Evolutionary conservation across 2,113 vertebrate genomes (phyloP).

Genomic region (Nansenia antarctica): DNA sequence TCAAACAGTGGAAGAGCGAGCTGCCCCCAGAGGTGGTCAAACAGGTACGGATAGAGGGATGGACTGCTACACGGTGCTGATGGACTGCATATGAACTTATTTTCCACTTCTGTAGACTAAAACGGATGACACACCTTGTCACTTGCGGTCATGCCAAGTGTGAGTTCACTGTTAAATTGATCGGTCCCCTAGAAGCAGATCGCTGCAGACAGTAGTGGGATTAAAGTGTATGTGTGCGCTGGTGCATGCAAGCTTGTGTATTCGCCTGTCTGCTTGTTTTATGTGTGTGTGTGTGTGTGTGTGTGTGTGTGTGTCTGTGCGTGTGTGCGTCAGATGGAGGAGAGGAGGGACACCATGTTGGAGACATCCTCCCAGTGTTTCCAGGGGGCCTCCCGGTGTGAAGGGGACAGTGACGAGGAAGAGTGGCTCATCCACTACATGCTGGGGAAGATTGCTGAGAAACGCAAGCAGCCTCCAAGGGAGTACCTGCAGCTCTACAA

Average conservation of each 20-base stretch:
- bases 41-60: slow-evolving; percentile 76
- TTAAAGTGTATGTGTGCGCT: slow-evolving; percentile 7
- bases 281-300: too few relatives aligned
- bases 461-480: slow-evolving; percentile 82
- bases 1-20: slow-evolving; percentile 90
- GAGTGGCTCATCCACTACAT: slow-evolving; percentile 99
- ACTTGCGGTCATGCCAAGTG: slow-evolving; percentile 8
- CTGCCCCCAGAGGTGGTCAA: slow-evolving; percentile 87
- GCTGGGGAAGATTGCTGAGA: slow-evolving; percentile 98
- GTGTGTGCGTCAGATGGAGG: slow-evolving; percentile 81
- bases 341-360: slow-evolving; percentile 90
- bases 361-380: slow-evolving; percentile 90
- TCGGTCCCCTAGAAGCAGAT: slow-evolving; percentile 15
- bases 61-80: too few relatives aligned
- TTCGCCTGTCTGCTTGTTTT: too few relatives aligned
- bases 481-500: slow-evolving; percentile 91
- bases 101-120: not conserved
- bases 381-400: slow-evolving; percentile 85
- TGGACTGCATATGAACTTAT: not conserved
- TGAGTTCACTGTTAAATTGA: slow-evolving; percentile 12
- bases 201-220: slow-evolving; percentile 7
- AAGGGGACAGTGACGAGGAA: slow-evolving; percentile 92
- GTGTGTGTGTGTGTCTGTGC: too few relatives aligned
- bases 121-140: slow-evolving; percentile 15
- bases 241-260: too few relatives aligned